A percentile compares a stretch with the other conserved stretches of the same genome.
Conservation (phyloP, 2,797 vertebrate species). For the Acanthis flammea region DNA sequence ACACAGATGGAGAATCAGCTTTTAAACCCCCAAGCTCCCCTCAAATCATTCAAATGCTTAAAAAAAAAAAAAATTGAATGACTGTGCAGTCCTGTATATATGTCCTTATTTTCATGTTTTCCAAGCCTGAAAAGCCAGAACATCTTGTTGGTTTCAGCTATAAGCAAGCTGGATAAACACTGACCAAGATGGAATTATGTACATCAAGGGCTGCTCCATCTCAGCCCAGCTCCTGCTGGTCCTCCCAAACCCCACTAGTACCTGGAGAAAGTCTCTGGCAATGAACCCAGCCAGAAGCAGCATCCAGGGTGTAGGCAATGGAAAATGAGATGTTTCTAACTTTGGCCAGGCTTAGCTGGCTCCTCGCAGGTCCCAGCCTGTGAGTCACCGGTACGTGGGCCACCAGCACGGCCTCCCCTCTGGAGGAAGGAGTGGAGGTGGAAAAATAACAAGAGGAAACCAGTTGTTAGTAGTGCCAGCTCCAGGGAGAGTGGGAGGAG, state of each 20-base stretch:
- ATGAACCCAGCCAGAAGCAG: neutral
- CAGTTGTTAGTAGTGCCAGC: slow-evolving; percentile 38
- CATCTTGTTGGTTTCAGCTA: neutral
- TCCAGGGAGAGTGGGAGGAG: slow-evolving; percentile 19
- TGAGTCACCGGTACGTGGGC: slow-evolving; percentile 39
- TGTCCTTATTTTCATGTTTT: neutral
- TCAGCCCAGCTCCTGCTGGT: neutral
- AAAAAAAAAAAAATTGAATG: neutral
- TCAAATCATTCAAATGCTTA: neutral
- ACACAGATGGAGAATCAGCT: neutral
- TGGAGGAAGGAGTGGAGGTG: slow-evolving; percentile 31
- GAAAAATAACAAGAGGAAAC: slow-evolving; percentile 60
- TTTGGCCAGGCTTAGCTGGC: slow-evolving; percentile 35
- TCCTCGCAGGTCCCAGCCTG: slow-evolving; percentile 16
- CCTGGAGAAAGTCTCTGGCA: neutral
- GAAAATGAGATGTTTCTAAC: slow-evolving; percentile 56
- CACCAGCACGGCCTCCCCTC: slow-evolving; percentile 45
- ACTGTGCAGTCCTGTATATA: accelerated
- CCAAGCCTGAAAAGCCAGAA: neutral
- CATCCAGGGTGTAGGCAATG: slow-evolving; percentile 22
- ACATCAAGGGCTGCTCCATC: neutral
- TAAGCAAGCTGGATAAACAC: neutral
- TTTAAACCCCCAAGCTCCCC: neutral
- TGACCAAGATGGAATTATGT: neutral
- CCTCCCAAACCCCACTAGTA: neutral